Conservation (phyloP, 2,888 invertebrate genomes). For the Adelphocoris suturalis region DNA sequence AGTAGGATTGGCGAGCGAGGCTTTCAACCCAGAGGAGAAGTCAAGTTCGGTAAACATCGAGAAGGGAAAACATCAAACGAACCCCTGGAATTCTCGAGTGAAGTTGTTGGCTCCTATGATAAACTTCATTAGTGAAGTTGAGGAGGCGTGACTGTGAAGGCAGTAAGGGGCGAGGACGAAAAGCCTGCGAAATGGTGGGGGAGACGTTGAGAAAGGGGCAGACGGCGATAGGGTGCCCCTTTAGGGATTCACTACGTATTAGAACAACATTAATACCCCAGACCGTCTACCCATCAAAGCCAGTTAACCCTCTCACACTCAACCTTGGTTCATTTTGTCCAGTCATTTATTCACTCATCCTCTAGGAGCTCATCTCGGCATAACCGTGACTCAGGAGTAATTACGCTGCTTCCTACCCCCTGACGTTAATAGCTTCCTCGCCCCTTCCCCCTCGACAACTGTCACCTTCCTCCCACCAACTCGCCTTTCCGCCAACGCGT, state of each 20-base stretch:
- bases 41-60: slow-evolving; percentile 1
- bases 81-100: slow-evolving; percentile 15
- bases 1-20: too few relatives aligned
- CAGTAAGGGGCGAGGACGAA: not conserved
- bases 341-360: too few relatives aligned
- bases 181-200: not conserved
- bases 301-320: not conserved
- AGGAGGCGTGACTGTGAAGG: slow-evolving; percentile 35
- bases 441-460: too few relatives aligned
- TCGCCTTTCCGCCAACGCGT: too few relatives aligned
- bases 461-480: too few relatives aligned
- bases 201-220: not conserved
- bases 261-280: slow-evolving; percentile 21
- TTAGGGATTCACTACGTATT: not conserved
- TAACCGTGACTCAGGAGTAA: too few relatives aligned
- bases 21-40: too few relatives aligned
- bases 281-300: not conserved
- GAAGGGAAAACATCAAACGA: slow-evolving; percentile 22
- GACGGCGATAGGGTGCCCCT: slow-evolving; percentile 21
- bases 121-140: slow-evolving; percentile 31
- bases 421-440: too few relatives aligned
- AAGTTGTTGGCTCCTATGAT: slow-evolving; percentile 22
- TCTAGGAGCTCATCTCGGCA: too few relatives aligned
- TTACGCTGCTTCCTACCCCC: too few relatives aligned
- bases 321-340: not conserved